Evolutionary conservation across 1,140 invertebrate species (phyloP).

Genomic region (Lepidotrigona ventralis): DNA sequence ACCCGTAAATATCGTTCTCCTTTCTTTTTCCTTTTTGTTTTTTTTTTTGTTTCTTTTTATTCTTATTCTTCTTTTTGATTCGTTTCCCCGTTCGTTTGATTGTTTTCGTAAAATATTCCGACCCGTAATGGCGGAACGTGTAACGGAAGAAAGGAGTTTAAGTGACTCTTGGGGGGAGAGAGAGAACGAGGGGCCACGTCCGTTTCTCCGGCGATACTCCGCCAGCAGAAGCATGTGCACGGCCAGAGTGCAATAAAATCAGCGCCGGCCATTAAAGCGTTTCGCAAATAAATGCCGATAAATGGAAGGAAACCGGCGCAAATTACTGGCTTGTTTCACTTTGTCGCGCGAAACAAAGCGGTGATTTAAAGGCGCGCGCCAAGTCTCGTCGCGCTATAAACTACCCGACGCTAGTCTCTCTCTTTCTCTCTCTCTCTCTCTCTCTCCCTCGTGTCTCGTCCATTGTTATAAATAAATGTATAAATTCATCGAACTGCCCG

Average conservation of each 20-base stretch:
- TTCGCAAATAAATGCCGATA: slow-evolving; percentile 19
- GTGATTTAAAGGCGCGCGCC: slow-evolving; percentile 29
- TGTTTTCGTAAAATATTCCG: background rate
- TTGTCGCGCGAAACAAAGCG: slow-evolving; percentile 33
- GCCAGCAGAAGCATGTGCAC: background rate
- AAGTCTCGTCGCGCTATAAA: background rate
- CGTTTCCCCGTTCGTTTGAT: background rate
- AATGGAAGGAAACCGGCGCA: slow-evolving; percentile 23
- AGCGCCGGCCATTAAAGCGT: slow-evolving; percentile 9
- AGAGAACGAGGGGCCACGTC: too few species aligned
- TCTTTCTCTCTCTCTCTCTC: too few species aligned
- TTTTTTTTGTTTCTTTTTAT: too few species aligned
- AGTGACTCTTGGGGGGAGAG: background rate
- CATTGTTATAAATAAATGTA: slow-evolving; percentile 21
- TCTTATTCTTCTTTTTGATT: background rate
- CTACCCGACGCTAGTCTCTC: too few species aligned
- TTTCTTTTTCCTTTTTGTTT: background rate
- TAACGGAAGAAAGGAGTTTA: background rate
- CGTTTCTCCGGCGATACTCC: background rate
- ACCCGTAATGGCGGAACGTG: background rate
- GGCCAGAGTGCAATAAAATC: slow-evolving; percentile 18
- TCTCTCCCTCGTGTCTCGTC: background rate
- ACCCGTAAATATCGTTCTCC: background rate
- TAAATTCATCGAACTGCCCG: background rate
- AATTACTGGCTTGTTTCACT: slow-evolving; percentile 44